A percentile compares a stretch with the other conserved stretches of the same genome.
Evolutionary conservation across 2,888 invertebrate genomes (phyloP).

Genomic region (Nysson spinosus): DNA sequence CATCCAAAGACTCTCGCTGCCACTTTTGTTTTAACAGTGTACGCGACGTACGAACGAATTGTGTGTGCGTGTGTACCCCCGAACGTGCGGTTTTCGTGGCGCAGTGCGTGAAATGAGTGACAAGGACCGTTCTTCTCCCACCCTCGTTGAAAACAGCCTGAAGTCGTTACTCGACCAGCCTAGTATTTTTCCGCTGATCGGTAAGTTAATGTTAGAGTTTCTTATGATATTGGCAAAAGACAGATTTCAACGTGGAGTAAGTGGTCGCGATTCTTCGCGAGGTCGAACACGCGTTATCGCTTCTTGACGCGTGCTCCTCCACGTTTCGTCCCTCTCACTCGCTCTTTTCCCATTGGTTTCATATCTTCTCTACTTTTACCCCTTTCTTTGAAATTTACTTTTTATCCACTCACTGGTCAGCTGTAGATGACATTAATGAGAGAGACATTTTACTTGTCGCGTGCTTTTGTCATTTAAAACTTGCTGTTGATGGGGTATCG

Average conservation of each 20-base stretch:
- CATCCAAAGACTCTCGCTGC: no score
- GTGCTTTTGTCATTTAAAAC: no score
- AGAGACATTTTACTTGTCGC: no score
- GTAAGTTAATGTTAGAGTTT: slow-evolving; percentile 64
- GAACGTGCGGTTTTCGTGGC: slow-evolving; percentile 64
- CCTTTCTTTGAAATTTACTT: no score
- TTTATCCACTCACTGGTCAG: no score
- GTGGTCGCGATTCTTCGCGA: not conserved
- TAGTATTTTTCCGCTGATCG: slow-evolving; percentile 77
- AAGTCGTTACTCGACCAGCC: slow-evolving; percentile 92
- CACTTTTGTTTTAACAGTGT: slow-evolving; percentile 35
- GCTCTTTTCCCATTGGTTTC: no score
- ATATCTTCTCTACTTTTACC: no score
- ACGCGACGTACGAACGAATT: slow-evolving; percentile 42
- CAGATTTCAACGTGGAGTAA: no score
- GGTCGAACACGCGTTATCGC: not conserved
- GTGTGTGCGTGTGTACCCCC: slow-evolving; percentile 50
- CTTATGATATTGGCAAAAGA: no score
- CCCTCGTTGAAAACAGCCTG: slow-evolving; percentile 91
- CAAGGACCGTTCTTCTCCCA: slow-evolving; percentile 93
- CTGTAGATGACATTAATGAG: no score
- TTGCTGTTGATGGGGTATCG: no score
- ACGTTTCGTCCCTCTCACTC: not conserved
- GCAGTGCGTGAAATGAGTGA: slow-evolving; percentile 87
- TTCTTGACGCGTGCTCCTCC: not conserved